Conservation (phyloP, 35 echinoderm and acorn worm species). For the Ptychodera flava region DNA sequence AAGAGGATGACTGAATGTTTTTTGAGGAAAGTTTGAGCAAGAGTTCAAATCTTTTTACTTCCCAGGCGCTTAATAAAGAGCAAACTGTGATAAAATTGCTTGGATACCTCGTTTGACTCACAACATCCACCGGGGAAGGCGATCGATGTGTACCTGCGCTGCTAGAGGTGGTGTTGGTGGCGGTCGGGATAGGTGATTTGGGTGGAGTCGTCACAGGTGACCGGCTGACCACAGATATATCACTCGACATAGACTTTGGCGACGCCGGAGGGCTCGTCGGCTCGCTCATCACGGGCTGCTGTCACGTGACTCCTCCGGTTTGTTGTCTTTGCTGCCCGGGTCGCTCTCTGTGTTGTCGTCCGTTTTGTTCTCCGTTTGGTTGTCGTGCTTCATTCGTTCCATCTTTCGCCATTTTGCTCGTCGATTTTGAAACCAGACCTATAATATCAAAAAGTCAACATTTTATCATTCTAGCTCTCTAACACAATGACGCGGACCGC, state of each 20-base stretch:
- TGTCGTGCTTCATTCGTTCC: conserved; percentile 18
- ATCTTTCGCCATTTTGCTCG: conserved; percentile 17
- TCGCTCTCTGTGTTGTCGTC: background rate
- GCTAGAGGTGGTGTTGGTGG: too few species aligned
- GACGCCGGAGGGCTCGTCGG: background rate
- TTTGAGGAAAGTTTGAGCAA: too few species aligned
- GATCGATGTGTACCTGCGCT: background rate
- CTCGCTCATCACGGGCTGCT: background rate
- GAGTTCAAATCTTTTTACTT: too few species aligned
- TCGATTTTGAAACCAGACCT: conserved; percentile 21
- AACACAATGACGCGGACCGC: too few species aligned
- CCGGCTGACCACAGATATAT: background rate
- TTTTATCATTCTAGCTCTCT: too few species aligned
- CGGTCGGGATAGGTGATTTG: background rate
- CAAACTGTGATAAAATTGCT: too few species aligned
- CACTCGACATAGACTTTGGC: background rate
- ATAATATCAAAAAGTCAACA: too few species aligned
- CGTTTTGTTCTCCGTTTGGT: background rate
- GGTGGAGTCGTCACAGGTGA: background rate
- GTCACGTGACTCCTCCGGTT: background rate
- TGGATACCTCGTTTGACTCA: background rate
- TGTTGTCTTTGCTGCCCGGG: background rate
- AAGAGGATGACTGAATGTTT: too few species aligned
- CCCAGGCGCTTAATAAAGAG: too few species aligned
- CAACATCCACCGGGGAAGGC: background rate